Percentiles rank a stretch among this genome's conserved stretches.
Evolutionary conservation across 2,113 vertebrate species (phyloP).

Genomic region (Pogonocichla stellata): DNA sequence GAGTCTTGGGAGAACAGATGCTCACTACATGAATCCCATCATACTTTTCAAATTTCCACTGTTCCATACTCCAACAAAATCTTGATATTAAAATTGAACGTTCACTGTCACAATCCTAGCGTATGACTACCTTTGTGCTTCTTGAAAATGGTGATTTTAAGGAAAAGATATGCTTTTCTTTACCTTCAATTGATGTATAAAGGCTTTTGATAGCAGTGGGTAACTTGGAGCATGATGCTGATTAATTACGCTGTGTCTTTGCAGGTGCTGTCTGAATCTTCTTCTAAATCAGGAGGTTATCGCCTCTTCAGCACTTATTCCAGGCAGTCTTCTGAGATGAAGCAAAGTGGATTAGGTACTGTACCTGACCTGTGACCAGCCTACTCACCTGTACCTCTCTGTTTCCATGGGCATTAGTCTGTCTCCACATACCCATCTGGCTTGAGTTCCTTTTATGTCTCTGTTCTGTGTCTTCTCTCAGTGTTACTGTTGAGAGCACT

Average conservation of each 20-base stretch:
- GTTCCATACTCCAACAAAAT: background rate
- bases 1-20: background rate
- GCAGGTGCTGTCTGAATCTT: conserved; percentile 95
- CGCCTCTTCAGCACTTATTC: conserved; percentile 93
- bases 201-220: background rate
- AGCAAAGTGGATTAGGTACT: conserved; percentile 95
- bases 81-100: background rate
- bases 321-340: conserved; percentile 93
- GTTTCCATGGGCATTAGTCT: background rate
- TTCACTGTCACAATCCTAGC: background rate
- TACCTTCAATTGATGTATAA: background rate
- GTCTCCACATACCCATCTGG: background rate
- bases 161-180: background rate
- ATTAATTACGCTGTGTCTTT: background rate
- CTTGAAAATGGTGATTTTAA: background rate
- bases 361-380: conserved; percentile 2
- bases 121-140: background rate
- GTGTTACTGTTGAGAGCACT: background rate
- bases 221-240: background rate
- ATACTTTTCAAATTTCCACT: background rate
- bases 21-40: background rate
- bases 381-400: background rate
- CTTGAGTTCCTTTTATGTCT: background rate
- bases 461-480: background rate
- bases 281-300: conserved; percentile 88